These are phyloP conservation scores for Ictalurus furcatus DNA, from an alignment of 2,113 vertebrate genomes.

Conservation along the genomic window DNA sequence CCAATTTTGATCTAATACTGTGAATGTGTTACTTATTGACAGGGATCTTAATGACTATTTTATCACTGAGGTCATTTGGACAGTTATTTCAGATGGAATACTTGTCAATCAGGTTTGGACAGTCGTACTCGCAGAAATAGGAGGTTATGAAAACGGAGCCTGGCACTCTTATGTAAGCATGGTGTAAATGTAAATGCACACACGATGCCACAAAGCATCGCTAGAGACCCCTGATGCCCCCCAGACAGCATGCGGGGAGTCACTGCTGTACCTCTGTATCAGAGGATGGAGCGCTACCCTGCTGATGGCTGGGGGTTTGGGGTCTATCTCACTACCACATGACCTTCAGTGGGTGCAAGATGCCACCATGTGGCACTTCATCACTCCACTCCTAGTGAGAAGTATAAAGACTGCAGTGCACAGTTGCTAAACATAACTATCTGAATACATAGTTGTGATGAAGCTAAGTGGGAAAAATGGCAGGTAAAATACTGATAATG, in stretches of 20 bases:
- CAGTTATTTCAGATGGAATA: constrained; percentile 4
- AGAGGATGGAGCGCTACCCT: constrained; percentile 72
- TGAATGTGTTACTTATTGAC: constrained; percentile 47
- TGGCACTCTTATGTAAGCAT: not conserved
- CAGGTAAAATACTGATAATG: constrained; percentile 21
- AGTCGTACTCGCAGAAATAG: not conserved
- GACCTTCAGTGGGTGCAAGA: constrained; percentile 66
- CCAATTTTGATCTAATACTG: constrained; percentile 42
- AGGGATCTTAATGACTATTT: constrained; percentile 46
- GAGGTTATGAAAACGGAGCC: not conserved
- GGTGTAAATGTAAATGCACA: not conserved
- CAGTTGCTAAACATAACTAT: constrained; percentile 8
- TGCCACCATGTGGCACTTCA: constrained; percentile 76
- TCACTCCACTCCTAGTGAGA: constrained; percentile 67
- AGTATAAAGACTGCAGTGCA: constrained; percentile 53
- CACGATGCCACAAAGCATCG: constrained; percentile 7
- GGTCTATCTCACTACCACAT: constrained; percentile 64
- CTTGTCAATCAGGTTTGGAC: not conserved
- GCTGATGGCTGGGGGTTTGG: constrained; percentile 59
- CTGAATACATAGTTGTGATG: not conserved
- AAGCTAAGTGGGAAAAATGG: not conserved
- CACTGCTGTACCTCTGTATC: constrained; percentile 77
- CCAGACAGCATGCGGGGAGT: constrained; percentile 57
- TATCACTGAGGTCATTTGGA: not conserved
- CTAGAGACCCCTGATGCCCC: constrained; percentile 35